These are phyloP conservation scores for Nineta flava DNA, from an alignment of 2,888 invertebrate species.

Conservation along the genomic window DNA sequence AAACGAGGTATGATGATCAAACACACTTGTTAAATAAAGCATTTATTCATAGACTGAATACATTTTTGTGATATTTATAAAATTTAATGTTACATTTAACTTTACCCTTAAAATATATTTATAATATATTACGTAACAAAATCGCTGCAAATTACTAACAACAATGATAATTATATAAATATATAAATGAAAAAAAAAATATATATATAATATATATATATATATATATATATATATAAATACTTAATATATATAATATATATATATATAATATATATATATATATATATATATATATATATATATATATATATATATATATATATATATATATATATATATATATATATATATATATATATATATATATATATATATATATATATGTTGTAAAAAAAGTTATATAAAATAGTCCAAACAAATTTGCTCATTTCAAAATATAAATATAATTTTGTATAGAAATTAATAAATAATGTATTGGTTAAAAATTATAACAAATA, in stretches of 20 bases:
- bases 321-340: neutral
- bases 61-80: conserved; percentile 3
- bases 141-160: too few species aligned
- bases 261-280: too few species aligned
- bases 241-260: too few species aligned
- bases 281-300: neutral
- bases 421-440: conserved; percentile 5
- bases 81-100: neutral
- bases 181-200: too few species aligned
- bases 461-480: neutral
- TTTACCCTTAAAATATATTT: neutral
- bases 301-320: neutral
- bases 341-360: too few species aligned
- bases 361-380: neutral
- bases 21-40: neutral
- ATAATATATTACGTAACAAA: too few species aligned
- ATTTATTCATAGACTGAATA: conserved; percentile 3
- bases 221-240: neutral
- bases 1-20: too few species aligned
- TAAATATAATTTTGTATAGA: neutral
- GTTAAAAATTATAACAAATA: neutral
- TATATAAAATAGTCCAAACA: conserved; percentile 4
- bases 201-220: too few species aligned
- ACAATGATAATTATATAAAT: too few species aligned
- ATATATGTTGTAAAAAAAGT: neutral